phyloP scores from a whole-genome alignment of 2,888 invertebrate species.

The Eupithecia abbreviata region DNA sequence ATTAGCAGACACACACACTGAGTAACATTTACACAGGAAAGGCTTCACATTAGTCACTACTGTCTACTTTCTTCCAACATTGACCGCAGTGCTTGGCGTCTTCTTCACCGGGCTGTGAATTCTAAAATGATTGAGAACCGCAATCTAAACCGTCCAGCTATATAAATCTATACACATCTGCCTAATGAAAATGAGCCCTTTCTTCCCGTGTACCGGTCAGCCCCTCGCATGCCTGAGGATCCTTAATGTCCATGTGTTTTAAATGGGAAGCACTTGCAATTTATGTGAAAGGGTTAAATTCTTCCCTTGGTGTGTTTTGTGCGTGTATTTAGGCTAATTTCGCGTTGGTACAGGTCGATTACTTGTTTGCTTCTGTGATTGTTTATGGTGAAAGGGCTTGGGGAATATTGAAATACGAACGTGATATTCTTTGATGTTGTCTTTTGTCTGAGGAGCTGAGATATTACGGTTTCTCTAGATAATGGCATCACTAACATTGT shows the following conservation, averaged over 20 bases:
- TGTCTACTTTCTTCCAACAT: no score
- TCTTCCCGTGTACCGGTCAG: conserved; percentile 73
- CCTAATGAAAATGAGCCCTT: conserved; percentile 83
- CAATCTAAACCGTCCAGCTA: conserved; percentile 51
- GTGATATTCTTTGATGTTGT: conserved; percentile 4
- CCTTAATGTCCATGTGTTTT: conserved; percentile 72
- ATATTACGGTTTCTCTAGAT: neutral
- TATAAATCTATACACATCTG: conserved; percentile 74
- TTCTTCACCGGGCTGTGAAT: neutral
- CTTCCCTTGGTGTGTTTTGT: conserved; percentile 68
- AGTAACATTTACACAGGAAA: no score
- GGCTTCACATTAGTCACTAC: no score
- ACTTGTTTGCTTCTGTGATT: conserved; percentile 35
- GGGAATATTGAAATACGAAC: neutral
- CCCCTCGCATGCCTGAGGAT: conserved; percentile 65
- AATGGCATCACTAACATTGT: neutral
- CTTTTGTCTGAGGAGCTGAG: neutral
- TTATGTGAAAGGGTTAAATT: conserved; percentile 79
- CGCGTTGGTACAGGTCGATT: conserved; percentile 41
- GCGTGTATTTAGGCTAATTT: conserved; percentile 65
- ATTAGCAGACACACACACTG: no score
- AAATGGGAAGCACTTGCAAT: conserved; percentile 79
- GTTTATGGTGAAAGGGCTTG: conserved; percentile 16
- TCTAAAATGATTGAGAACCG: conserved; percentile 60
- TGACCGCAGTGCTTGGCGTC: neutral